These are phyloP conservation scores for Rachycentron canadum DNA, from an alignment of 2,797 vertebrate species.

Conservation along the genomic window DNA sequence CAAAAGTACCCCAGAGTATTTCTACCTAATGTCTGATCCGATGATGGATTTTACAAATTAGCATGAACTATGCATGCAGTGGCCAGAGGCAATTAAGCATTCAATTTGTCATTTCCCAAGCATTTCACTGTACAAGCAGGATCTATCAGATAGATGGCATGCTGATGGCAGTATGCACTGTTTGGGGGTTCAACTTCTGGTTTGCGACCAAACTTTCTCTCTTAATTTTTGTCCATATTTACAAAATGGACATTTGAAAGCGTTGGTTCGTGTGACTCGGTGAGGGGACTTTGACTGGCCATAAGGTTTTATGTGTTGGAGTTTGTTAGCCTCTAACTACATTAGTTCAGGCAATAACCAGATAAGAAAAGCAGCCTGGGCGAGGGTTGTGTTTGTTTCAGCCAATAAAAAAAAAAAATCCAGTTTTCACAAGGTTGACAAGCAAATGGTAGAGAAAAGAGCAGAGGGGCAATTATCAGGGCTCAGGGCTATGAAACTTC, in stretches of 20 bases:
- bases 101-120: constrained; percentile 49
- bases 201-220: background rate
- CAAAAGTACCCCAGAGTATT: constrained; percentile 50
- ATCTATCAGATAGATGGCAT: constrained; percentile 28
- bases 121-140: constrained; percentile 36
- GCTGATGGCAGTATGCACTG: constrained; percentile 14
- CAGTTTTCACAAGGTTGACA: background rate
- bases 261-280: background rate
- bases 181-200: background rate
- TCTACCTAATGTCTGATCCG: constrained; percentile 47
- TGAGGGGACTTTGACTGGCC: background rate
- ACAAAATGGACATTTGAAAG: background rate
- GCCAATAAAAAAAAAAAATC: background rate
- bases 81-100: constrained; percentile 46
- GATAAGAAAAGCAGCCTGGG: constrained; percentile 4
- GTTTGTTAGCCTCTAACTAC: constrained; percentile 16
- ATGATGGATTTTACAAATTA: constrained; percentile 67
- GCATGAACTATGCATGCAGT: constrained; percentile 39
- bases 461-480: constrained; percentile 31
- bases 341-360: constrained; percentile 24
- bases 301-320: background rate
- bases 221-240: constrained; percentile 10
- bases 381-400: background rate
- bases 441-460: constrained; percentile 27
- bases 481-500: constrained; percentile 21